Base-by-base conservation (phyloP, 2,888 invertebrate genomes). In the Caenorhabditis sp. region DNA sequence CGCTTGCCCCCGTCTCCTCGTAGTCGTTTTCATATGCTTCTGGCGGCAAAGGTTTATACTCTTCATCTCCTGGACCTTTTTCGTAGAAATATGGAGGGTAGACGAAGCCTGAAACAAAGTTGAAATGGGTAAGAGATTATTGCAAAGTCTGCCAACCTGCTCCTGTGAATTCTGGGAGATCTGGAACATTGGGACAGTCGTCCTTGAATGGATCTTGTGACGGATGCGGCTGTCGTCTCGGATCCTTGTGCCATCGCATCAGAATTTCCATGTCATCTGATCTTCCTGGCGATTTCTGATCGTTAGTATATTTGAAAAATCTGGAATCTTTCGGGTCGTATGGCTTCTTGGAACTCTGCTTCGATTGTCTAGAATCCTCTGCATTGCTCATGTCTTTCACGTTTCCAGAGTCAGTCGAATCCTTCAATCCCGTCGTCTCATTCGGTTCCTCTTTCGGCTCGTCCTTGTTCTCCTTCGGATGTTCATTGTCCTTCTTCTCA, bases 171-270 rank as follows among this genome's bases (percentile, higher is more conserved):
- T 24, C 24, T 13, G 80, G 80, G 22, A 61, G 2, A 0, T 51
- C 50, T 20, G 80, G 80, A 9, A 40, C 47, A 1, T 37, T 28
- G 2, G 77, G 68, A 40, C 68, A 68, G 11, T 20, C 2, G 18
- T 64, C 69, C 5, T 2, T 0, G 18, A 50, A 47, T 5, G 80
- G 80, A 53, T 80, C 68, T 2, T 69, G 58, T 6, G 37, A 51
- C 2, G 72, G 80, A 58, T 80, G 64, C 0, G 55, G 18, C 2
- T 18, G 56, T 0, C 5, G 6, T 1, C 3, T 40, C 0, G 65
- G 65, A 13, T 11, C 5, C 15, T 18, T 18, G 44, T 56, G 67
- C 32, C 65, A 74, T 2, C n/a, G 20, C 9, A 20, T 26, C 44
- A 62, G 20, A 5, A 56, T 44, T 11, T 51, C 47, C 5, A 44